Percentiles rank a stretch among this genome's conserved stretches.
Conservation (phyloP, 2,888 invertebrate genomes). For the Eupithecia dodoneata region DNA sequence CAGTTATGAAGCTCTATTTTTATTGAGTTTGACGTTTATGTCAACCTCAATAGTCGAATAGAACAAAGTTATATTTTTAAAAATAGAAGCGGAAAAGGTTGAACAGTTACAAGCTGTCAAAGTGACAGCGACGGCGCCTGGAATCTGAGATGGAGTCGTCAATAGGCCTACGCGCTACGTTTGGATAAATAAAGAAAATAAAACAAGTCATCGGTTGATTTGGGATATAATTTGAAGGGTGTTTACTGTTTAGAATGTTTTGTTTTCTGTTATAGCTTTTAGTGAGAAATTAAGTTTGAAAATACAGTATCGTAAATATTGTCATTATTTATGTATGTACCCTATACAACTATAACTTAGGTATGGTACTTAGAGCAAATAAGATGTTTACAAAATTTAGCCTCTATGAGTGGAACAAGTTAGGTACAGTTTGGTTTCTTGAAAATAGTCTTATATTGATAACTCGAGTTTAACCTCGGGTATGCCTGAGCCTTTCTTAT, state of each 20-base stretch:
- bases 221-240: slow-evolving; percentile 25
- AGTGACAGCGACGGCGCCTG: slow-evolving; percentile 75
- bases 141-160: slow-evolving; percentile 64
- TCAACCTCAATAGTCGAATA: slow-evolving; percentile 42
- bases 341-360: no score
- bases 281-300: not conserved
- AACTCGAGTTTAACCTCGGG: not conserved
- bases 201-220: slow-evolving; percentile 41
- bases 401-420: no score
- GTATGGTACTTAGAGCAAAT: no score
- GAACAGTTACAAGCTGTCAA: slow-evolving; percentile 70
- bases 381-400: no score
- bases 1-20: not conserved
- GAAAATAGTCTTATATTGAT: not conserved
- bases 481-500: slow-evolving; percentile 22
- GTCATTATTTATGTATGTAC: no score
- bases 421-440: no score
- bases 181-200: slow-evolving; percentile 54
- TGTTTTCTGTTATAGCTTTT: not conserved
- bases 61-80: slow-evolving; percentile 66
- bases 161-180: slow-evolving; percentile 74
- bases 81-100: slow-evolving; percentile 53
- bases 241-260: not conserved
- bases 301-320: not conserved
- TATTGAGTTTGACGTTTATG: slow-evolving; percentile 16